phyloP scores from a whole-genome alignment of 2,797 vertebrate species.

The Sebastes wilsoni region DNA sequence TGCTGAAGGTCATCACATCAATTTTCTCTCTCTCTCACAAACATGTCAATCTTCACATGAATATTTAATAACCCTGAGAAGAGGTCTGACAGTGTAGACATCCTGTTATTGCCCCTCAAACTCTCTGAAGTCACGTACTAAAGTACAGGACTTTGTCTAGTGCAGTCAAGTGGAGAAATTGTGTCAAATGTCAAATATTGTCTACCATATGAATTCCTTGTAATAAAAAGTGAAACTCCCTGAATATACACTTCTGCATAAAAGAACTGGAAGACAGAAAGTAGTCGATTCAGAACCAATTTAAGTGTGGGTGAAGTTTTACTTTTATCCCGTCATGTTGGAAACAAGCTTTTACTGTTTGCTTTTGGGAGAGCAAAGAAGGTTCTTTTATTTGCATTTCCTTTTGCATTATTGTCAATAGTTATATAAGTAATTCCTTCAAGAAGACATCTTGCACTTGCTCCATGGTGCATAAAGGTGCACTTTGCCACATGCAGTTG shows the following conservation, averaged over 20 bases:
- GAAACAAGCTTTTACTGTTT: background rate
- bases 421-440: background rate
- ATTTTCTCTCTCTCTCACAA: slow-evolving; percentile 32
- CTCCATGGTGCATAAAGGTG: background rate
- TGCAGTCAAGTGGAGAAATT: background rate
- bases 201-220: background rate
- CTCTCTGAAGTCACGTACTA: slow-evolving; percentile 3
- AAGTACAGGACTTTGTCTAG: background rate
- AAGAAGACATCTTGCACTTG: background rate
- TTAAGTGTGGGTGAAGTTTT: background rate
- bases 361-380: background rate
- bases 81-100: slow-evolving; percentile 29
- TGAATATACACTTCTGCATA: background rate
- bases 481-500: background rate
- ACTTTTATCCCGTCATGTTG: background rate
- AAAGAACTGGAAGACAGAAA: background rate
- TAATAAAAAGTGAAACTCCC: background rate
- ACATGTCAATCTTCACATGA: slow-evolving; percentile 45
- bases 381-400: background rate
- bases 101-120: slow-evolving; percentile 38
- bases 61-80: slow-evolving; percentile 50
- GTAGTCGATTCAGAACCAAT: background rate
- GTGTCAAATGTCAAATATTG: background rate
- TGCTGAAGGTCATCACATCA: slow-evolving; percentile 36
- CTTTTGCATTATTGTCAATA: background rate